Base-by-base conservation (phyloP, 2,888 invertebrate genomes). In the Rotaria socialis region DNA sequence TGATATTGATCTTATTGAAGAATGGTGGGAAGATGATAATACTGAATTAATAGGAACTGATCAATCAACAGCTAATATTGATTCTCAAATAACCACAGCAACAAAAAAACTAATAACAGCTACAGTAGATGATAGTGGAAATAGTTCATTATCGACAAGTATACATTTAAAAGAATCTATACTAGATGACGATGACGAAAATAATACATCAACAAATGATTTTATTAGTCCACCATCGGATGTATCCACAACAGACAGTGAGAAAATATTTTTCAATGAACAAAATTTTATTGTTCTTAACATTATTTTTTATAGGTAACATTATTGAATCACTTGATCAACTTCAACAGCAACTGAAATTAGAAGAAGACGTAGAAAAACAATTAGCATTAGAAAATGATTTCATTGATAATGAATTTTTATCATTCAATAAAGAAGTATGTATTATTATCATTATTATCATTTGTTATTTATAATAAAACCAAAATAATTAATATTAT, bases 11-110 rank as follows among this genome's bases (percentile, higher is more conserved):
- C 14, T 67, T 7, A 80, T 80, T 11, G 80, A 80, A 47, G 80
- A 80, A 47, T 80, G 43, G 43, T 80, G 80, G 80, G 80, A 80
- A 80, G 80, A 80, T 47, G 47, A 80, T 80, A 43, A 80, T 80
- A 24, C 80, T 0, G 80, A 80, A n/a, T 80, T 80, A 80, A 80
- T 80, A 7, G 47, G 47, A 41, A 80, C 11, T 11, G n/a, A 80
- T 47, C 80, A 80, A 80, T 16, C 24, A n/a, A 24, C 22, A 80
- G 4, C 11, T 41, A 80, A 80, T 80, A 43, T 80, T n/a, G 80
- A 80, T 47, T 67, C 67, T 35, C 67, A 80, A 47, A n/a, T 24
- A 80, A 47, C 47, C 27, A 16, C 27, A 67, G 6, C 60, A n/a
- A 0, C 27, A 27, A 22, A 5, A n/a, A 27, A n/a, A n/a, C n/a